phyloP scores from a whole-genome alignment of 1,140 invertebrate species.

The Zaprionus davidi region DNA sequence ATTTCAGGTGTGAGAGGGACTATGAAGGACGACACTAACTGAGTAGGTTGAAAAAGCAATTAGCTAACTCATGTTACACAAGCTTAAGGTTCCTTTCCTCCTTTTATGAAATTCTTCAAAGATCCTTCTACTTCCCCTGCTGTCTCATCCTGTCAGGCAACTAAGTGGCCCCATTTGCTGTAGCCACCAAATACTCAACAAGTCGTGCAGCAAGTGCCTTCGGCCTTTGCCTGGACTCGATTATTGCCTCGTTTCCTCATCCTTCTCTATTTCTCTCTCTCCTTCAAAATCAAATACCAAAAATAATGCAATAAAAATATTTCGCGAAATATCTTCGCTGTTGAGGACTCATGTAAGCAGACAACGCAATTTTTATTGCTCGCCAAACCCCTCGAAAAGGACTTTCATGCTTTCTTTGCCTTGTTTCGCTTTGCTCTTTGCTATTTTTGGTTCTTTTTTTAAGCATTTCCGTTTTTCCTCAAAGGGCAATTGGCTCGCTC shows the following conservation, averaged over 20 bases:
- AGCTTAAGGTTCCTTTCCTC: too few relatives aligned
- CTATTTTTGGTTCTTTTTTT: conserved; percentile 14
- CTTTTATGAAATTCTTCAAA: neutral
- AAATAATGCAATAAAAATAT: conserved; percentile 55
- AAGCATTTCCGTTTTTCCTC: conserved; percentile 53
- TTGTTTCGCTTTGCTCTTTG: conserved; percentile 15
- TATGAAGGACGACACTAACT: too few relatives aligned
- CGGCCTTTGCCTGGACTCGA: conserved; percentile 8
- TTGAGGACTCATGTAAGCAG: conserved; percentile 24
- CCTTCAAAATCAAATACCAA: conserved; percentile 50
- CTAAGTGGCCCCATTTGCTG: conserved; percentile 30
- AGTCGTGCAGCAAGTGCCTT: conserved; percentile 33
- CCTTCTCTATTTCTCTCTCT: conserved; percentile 20
- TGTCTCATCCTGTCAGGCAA: neutral
- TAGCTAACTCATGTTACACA: too few relatives aligned
- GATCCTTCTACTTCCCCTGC: neutral
- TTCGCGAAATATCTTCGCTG: conserved; percentile 40
- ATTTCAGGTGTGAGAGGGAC: too few relatives aligned
- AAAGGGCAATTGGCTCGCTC: conserved; percentile 42
- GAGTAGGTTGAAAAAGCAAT: too few relatives aligned
- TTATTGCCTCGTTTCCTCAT: neutral
- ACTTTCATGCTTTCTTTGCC: conserved; percentile 42
- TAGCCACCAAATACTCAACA: conserved; percentile 31
- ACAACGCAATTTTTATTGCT: conserved; percentile 55
- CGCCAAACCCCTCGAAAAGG: conserved; percentile 18